Evolutionary conservation across 2,797 vertebrate genomes (phyloP).

Genomic region (Labeo calbasu): DNA sequence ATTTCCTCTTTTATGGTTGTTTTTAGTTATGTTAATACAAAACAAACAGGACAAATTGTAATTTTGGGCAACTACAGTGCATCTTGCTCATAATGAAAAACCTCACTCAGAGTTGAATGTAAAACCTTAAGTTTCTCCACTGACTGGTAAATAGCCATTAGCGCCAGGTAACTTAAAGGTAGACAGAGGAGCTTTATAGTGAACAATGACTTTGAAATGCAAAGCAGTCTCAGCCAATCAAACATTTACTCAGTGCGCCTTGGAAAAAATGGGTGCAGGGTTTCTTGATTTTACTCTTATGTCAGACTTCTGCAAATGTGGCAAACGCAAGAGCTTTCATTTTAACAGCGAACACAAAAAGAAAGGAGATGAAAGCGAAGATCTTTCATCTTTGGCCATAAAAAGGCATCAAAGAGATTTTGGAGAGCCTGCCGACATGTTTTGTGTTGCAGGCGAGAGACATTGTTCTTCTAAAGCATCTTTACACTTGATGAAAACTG

Average conservation of each 20-base stretch:
- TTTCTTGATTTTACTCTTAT: constrained; percentile 37
- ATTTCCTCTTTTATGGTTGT: background rate
- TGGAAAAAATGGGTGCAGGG: constrained; percentile 4
- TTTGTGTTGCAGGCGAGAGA: background rate
- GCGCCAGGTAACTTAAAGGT: constrained; percentile 10
- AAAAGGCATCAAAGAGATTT: constrained; percentile 67
- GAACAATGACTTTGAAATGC: constrained; percentile 56
- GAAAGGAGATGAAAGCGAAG: constrained; percentile 41
- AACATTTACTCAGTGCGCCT: constrained; percentile 49
- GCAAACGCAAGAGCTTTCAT: constrained; percentile 46
- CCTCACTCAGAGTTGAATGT: background rate
- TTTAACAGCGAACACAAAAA: constrained; percentile 36
- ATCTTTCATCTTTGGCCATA: constrained; percentile 65
- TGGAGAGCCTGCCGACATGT: constrained; percentile 55
- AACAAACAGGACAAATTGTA: background rate
- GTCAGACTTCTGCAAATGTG: constrained; percentile 26
- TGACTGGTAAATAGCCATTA: constrained; percentile 57
- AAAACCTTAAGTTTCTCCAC: background rate
- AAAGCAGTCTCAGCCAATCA: constrained; percentile 40
- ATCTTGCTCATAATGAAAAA: background rate
- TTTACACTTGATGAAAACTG: constrained; percentile 35
- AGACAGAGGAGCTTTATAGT: constrained; percentile 21
- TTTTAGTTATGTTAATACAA: background rate
- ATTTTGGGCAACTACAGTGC: background rate
- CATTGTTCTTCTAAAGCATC: constrained; percentile 35